These are phyloP conservation scores for Prunella himalayana DNA, from an alignment of 2,113 vertebrate genomes.

Conservation along the genomic window DNA sequence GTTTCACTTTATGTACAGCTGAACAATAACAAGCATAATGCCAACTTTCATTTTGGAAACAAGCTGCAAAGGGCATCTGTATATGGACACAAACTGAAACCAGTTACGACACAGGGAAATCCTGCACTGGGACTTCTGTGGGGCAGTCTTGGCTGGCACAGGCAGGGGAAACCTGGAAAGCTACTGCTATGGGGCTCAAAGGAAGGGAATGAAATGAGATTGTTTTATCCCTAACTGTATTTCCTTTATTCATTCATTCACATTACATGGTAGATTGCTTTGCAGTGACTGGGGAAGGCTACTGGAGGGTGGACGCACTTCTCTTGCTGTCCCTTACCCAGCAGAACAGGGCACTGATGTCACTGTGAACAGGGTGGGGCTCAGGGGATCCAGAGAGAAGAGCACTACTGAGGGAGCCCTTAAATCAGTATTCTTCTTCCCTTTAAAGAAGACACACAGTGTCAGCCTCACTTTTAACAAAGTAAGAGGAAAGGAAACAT, in stretches of 20 bases:
- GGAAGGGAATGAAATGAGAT: not conserved
- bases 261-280: not conserved
- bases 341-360: not conserved
- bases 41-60: conserved; percentile 23
- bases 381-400: not conserved
- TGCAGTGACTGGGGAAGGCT: not conserved
- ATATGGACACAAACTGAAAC: not conserved
- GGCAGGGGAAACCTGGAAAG: not conserved
- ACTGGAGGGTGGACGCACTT: not conserved
- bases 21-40: conserved; percentile 19
- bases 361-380: not conserved
- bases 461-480: not conserved
- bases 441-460: not conserved
- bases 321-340: rapidly evolving
- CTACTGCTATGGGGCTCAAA: not conserved
- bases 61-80: not conserved
- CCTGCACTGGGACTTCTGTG: not conserved
- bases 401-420: not conserved
- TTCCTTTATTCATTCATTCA: not conserved
- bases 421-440: not conserved
- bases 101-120: not conserved
- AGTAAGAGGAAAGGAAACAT: not conserved
- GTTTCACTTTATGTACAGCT: conserved; percentile 18
- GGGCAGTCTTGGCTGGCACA: not conserved
- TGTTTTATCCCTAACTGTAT: not conserved